Evolutionary conservation across 2,888 invertebrate genomes (phyloP).

Genomic region (Cartodere bifasciata): DNA sequence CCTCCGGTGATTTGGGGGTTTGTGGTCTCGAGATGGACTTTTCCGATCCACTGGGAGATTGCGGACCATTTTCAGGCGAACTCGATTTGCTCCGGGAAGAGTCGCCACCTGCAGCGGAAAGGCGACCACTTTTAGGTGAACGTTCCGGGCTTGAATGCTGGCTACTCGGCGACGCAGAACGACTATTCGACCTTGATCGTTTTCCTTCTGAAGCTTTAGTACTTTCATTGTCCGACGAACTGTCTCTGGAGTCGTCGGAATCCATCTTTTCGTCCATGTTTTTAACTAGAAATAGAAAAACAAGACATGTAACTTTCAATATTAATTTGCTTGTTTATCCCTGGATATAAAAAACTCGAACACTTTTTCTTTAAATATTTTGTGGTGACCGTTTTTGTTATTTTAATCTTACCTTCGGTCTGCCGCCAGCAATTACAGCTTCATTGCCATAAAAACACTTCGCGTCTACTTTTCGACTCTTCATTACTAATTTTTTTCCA

Average conservation of each 20-base stretch:
- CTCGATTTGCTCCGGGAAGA: slow-evolving; percentile 15
- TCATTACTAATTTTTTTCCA: slow-evolving; percentile 27
- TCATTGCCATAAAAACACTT: slow-evolving; percentile 35
- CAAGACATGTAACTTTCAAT: too few relatives aligned
- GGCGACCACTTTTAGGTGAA: slow-evolving; percentile 17
- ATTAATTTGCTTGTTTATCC: too few relatives aligned
- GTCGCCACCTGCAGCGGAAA: slow-evolving; percentile 20
- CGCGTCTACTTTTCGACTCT: slow-evolving; percentile 31
- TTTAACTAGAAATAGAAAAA: slow-evolving; percentile 4
- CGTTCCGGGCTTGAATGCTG: slow-evolving; percentile 9
- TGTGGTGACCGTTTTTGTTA: slow-evolving; percentile 28
- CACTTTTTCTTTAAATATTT: slow-evolving; percentile 23
- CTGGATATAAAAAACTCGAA: too few relatives aligned
- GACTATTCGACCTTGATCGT: slow-evolving; percentile 12
- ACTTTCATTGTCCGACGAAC: slow-evolving; percentile 30
- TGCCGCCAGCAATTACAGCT: slow-evolving; percentile 27
- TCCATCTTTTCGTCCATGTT: slow-evolving; percentile 34
- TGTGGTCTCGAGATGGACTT: slow-evolving; percentile 18
- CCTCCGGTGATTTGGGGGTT: slow-evolving; percentile 24
- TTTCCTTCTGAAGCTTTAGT: slow-evolving; percentile 18
- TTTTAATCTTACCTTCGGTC: slow-evolving; percentile 35
- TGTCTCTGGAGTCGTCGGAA: slow-evolving; percentile 48
- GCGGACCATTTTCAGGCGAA: slow-evolving; percentile 11
- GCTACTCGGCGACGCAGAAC: slow-evolving; percentile 12
- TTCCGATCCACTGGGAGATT: slow-evolving; percentile 9